phyloP scores from a whole-genome alignment of 2,888 invertebrate species.

The Dasypogon diadema region DNA sequence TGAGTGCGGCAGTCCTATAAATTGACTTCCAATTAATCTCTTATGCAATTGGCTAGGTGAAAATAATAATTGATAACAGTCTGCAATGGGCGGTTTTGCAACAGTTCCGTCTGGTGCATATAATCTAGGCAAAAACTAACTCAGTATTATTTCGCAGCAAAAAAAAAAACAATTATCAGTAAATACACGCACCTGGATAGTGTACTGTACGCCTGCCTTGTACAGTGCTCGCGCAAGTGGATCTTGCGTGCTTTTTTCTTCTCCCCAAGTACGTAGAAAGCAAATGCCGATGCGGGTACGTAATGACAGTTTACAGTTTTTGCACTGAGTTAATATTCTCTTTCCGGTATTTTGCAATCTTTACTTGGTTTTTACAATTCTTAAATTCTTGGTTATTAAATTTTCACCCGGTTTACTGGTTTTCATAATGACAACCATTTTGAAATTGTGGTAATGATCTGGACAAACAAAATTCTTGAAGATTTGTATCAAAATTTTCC shows the following conservation, averaged over 20 bases:
- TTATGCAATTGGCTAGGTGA: conserved; percentile 25
- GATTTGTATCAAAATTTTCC: too few relatives aligned
- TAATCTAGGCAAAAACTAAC: conserved; percentile 1
- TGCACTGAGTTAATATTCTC: not conserved
- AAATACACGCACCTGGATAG: conserved; percentile 11
- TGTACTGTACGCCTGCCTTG: not conserved
- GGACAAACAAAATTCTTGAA: too few relatives aligned
- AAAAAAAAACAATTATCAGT: conserved; percentile 32
- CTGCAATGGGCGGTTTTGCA: not conserved
- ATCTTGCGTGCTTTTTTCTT: conserved; percentile 17
- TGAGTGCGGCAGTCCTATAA: conserved; percentile 5
- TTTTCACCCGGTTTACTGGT: too few relatives aligned
- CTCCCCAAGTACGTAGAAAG: conserved; percentile 10
- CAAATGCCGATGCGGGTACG: conserved; percentile 12
- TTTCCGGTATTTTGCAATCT: not conserved
- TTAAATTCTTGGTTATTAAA: too few relatives aligned
- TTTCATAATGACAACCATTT: too few relatives aligned
- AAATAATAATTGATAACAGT: conserved; percentile 18
- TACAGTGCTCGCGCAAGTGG: too few relatives aligned
- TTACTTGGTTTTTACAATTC: too few relatives aligned
- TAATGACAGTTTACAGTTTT: conserved; percentile 14
- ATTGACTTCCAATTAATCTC: conserved; percentile 24
- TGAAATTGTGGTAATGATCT: too few relatives aligned
- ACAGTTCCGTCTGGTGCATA: not conserved
- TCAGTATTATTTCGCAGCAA: not conserved